These are phyloP conservation scores for Colinus virginianus DNA, from an alignment of 2,113 vertebrate genomes.

Conservation along the genomic window DNA sequence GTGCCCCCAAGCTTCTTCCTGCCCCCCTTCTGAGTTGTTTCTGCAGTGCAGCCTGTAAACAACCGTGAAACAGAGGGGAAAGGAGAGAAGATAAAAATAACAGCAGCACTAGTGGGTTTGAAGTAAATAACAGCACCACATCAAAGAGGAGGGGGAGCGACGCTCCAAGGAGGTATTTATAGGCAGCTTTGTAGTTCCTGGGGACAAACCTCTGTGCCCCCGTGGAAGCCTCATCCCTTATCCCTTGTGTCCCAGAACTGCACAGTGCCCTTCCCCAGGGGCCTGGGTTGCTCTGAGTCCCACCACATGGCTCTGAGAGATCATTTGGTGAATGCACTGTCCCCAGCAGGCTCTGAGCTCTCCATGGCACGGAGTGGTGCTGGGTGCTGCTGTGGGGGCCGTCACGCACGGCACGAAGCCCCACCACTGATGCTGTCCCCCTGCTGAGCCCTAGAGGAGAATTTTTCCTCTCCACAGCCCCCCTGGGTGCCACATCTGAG, in stretches of 20 bases:
- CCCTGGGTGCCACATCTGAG: neutral
- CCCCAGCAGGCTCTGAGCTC: neutral
- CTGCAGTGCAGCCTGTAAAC: neutral
- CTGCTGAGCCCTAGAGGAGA: neutral
- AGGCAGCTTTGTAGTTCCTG: neutral
- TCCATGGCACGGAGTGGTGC: neutral
- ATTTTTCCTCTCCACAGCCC: neutral
- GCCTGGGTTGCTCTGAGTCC: fast-evolving
- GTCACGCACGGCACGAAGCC: neutral
- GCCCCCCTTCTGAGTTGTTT: neutral
- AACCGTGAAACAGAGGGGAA: neutral
- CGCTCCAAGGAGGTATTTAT: constrained; percentile 55
- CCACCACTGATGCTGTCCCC: neutral
- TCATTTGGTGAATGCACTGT: neutral
- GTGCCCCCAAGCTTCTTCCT: neutral
- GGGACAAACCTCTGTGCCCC: neutral
- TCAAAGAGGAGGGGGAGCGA: constrained; percentile 45
- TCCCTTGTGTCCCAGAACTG: neutral
- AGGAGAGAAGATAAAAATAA: constrained; percentile 55
- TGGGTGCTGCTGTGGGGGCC: fast-evolving
- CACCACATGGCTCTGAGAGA: neutral
- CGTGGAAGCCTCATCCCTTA: neutral
- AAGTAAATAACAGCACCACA: constrained; percentile 57
- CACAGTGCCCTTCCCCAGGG: neutral
- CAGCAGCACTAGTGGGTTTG: constrained; percentile 25